Conservation (phyloP, 2,113 vertebrate genomes). For the Xyrauchen texanus region DNA sequence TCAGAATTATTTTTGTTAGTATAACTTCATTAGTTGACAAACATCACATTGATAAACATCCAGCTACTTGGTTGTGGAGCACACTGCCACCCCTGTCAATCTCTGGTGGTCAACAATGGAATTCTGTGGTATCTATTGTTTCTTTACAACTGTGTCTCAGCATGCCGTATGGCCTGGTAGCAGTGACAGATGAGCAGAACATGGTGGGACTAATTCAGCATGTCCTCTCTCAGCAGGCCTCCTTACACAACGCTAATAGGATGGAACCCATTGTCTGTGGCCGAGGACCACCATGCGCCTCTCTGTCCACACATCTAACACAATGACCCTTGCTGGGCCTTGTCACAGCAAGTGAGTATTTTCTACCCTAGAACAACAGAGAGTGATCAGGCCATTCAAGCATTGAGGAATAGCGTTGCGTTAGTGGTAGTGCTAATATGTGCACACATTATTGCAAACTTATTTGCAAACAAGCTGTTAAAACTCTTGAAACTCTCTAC, state of each 20-base stretch:
- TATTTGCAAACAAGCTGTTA: neutral
- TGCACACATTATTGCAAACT: neutral
- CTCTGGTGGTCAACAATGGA: conserved; percentile 1
- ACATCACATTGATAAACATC: conserved; percentile 26
- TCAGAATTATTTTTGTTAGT: too few species aligned
- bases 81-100: conserved; percentile 26
- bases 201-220: conserved; percentile 44
- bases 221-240: conserved; percentile 41
- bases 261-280: conserved; percentile 56
- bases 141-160: conserved; percentile 39
- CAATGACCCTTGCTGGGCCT: conserved; percentile 32
- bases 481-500: neutral
- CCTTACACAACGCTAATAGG: conserved; percentile 31
- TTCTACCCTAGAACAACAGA: conserved; percentile 20
- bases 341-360: conserved; percentile 21
- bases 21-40: neutral
- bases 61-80: neutral
- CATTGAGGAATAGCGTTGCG: neutral
- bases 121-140: conserved; percentile 40
- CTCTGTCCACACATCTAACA: conserved; percentile 30
- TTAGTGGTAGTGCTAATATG: neutral
- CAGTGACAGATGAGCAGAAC: conserved; percentile 45
- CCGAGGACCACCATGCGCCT: conserved; percentile 51
- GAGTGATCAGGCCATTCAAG: neutral
- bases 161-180: conserved; percentile 21